Percentiles rank a stretch among this genome's conserved stretches.
Conservation (phyloP, 2,113 vertebrate species). For the pig (Sus scrofa) region DNA sequence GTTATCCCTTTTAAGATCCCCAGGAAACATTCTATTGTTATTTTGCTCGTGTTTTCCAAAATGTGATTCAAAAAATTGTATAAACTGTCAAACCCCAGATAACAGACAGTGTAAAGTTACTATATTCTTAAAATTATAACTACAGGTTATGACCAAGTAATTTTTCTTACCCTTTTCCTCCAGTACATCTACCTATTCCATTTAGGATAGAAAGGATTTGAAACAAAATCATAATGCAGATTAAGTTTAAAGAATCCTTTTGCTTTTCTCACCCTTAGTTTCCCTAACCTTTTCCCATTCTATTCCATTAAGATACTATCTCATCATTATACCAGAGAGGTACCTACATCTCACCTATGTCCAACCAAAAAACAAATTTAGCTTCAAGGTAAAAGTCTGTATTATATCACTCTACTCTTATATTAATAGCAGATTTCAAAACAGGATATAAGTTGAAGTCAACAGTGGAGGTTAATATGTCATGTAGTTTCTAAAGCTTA, state of each 20-base stretch:
- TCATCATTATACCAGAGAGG: background rate
- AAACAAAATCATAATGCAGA: background rate
- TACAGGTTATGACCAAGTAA: conserved; percentile 11
- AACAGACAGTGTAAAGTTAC: conserved; percentile 17
- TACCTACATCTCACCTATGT: background rate
- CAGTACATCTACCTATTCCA: background rate
- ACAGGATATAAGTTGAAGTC: background rate
- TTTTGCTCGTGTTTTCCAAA: conserved; percentile 67
- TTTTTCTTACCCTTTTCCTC: background rate
- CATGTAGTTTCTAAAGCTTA: background rate
- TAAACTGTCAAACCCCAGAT: conserved; percentile 66
- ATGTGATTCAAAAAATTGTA: conserved; percentile 53
- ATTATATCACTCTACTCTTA: background rate
- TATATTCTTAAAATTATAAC: conserved; percentile 62
- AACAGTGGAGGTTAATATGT: background rate
- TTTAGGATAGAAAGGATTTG: background rate
- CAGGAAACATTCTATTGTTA: conserved; percentile 8
- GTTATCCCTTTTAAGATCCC: conserved; percentile 70
- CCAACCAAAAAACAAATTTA: background rate
- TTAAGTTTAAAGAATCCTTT: background rate
- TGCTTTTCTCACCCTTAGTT: background rate
- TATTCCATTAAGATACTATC: background rate
- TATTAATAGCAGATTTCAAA: conserved; percentile 20
- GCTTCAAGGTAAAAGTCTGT: background rate
- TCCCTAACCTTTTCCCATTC: background rate